These are phyloP conservation scores for Lordiphosa andalusiaca DNA, from an alignment of 2,888 invertebrate species.

Conservation along the genomic window DNA sequence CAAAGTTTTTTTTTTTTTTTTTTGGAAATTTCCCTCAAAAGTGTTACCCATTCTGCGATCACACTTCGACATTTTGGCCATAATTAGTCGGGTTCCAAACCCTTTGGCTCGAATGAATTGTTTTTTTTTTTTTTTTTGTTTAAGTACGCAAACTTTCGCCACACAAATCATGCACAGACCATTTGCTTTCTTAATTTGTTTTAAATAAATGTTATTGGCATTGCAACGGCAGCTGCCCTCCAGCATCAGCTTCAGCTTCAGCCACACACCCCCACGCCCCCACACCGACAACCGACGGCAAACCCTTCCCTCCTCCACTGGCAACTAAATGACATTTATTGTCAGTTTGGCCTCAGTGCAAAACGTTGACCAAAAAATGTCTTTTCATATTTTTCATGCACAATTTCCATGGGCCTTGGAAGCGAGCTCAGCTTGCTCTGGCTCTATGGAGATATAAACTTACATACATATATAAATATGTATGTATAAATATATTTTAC, in stretches of 20 bases:
- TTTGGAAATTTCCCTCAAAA: too few species aligned
- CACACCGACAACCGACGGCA: neutral
- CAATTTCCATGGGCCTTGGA: slow-evolving; percentile 7
- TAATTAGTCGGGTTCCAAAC: too few species aligned
- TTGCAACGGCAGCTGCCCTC: slow-evolving; percentile 38
- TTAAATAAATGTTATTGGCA: slow-evolving; percentile 67
- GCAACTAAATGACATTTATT: slow-evolving; percentile 42
- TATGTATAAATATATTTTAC: slow-evolving; percentile 4
- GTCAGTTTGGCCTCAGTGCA: slow-evolving; percentile 27
- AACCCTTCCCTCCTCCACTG: neutral
- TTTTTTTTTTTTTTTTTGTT: too few species aligned
- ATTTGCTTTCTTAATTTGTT: slow-evolving; percentile 39
- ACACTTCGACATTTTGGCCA: too few species aligned
- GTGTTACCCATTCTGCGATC: too few species aligned
- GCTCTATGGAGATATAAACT: neutral
- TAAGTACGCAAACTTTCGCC: slow-evolving; percentile 10
- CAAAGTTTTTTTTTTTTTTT: too few species aligned
- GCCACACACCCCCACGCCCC: too few species aligned
- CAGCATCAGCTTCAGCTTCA: neutral
- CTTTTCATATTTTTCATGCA: slow-evolving; percentile 47
- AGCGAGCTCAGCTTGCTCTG: slow-evolving; percentile 22
- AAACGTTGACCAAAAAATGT: slow-evolving; percentile 35
- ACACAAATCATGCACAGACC: slow-evolving; percentile 42
- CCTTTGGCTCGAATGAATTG: too few species aligned
- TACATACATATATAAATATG: neutral